A percentile compares a stretch with the other conserved stretches of the same genome.
phyloP scores from a whole-genome alignment of 2,797 vertebrate genomes.

The Nannoperca obscura region DNA sequence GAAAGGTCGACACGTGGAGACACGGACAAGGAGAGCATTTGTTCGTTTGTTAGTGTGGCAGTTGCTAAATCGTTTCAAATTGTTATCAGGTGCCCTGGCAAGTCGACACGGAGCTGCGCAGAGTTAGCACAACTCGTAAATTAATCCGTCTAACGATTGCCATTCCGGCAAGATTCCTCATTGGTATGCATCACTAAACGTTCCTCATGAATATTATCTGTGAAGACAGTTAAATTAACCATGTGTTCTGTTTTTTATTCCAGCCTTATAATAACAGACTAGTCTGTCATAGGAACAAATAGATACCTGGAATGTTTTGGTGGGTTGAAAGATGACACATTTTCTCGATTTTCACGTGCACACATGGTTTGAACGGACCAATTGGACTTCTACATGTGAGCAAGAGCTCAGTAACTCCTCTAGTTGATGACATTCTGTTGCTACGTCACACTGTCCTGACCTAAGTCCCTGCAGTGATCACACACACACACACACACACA shows the following conservation, averaged over 20 bases:
- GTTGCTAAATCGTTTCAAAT: conserved; percentile 40
- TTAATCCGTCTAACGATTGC: conserved; percentile 45
- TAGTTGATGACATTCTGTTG: background rate
- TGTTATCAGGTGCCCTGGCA: conserved; percentile 56
- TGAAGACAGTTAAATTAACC: no score
- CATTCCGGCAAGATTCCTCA: background rate
- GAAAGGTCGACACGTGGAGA: conserved; percentile 10
- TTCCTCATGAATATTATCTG: background rate
- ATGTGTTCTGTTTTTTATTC: no score
- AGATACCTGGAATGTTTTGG: no score
- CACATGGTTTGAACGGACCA: background rate
- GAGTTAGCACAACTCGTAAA: conserved; percentile 55
- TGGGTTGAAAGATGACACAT: background rate
- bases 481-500: background rate
- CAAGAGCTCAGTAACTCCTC: background rate
- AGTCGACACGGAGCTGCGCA: conserved; percentile 28
- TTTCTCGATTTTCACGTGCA: background rate
- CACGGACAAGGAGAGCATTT: background rate
- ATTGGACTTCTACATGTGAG: background rate
- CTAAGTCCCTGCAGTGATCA: background rate
- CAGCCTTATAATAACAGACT: background rate
- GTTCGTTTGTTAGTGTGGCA: conserved; percentile 14
- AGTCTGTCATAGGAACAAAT: background rate
- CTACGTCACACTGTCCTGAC: no score
- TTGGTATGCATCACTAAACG: background rate